Evolutionary conservation across 23 tunicate genomes (phyloP), one percentile per base, ranked within the genome.

Genomic region (Oikopleura vanhoeffeni): DNA sequence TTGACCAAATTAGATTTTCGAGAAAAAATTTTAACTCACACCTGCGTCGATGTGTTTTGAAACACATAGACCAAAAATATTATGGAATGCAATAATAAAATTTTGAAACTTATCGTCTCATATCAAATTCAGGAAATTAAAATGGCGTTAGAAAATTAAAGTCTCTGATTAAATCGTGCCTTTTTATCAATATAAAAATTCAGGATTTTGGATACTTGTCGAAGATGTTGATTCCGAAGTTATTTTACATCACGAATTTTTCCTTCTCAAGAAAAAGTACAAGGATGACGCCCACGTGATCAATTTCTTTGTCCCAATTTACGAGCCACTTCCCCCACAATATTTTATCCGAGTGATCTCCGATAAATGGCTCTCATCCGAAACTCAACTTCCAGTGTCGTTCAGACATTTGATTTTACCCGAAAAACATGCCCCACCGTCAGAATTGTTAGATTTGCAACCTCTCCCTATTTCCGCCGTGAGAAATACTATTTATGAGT

Each of bases 241-340:
- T n/a, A 88, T 93, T 83, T 83, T 93, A 30, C 98, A 93, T 84
- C 91, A 93, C 84, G 98, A 93, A 64, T 93, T 87, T 85, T 93
- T 93, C 67, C 86, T 93, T 13, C 86, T 93, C 41, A 93, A 93
- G 57, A 88, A 84, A 49, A 89, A 89, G 49, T 93, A 93, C 86
- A 89, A 92, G 4, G 86, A 85, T n/a, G 98, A 93, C 41, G 98
- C 90, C 85, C 98, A 93, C 77, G 85, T 93, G 40, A 88, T 93
- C 85, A 93, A 87, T 64, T 93, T 93, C 60, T 93, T 93, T 83
- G 91, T 93, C 58, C 98, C 98, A 24, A 92, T 93, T 1, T 93
- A 89, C 76, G 98, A 93, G 83, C 98, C 98, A 27, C 88, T 93
- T 34, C 98, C 98, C 60, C 98, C 98, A 1, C 98, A 93, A 83